Conservation (phyloP, 1,140 invertebrate genomes). For the Bombus pascuorum region DNA sequence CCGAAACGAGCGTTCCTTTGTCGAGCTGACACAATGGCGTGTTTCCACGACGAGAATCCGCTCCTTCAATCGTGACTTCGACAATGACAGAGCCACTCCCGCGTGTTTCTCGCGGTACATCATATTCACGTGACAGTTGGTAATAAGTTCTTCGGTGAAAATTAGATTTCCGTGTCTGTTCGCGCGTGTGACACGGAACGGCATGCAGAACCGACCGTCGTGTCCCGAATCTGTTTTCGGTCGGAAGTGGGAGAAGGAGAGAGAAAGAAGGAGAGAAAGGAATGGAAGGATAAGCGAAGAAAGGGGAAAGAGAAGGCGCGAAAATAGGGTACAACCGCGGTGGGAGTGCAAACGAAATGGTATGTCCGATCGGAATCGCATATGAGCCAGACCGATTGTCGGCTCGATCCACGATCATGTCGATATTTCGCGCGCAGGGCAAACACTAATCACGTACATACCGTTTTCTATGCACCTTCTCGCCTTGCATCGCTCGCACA, state of each 20-base stretch:
- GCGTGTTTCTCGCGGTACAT: not conserved
- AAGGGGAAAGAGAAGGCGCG: slow-evolving; percentile 39
- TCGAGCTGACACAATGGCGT: not conserved
- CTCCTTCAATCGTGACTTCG: not conserved
- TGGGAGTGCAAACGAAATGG: slow-evolving; percentile 55
- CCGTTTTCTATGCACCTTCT: slow-evolving; percentile 54
- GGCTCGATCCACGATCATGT: slow-evolving; percentile 20
- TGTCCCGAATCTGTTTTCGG: slow-evolving; percentile 74
- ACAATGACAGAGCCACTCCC: slow-evolving; percentile 22
- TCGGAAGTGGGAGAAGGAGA: slow-evolving; percentile 53
- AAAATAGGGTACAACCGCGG: slow-evolving; percentile 56
- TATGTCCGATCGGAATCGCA: slow-evolving; percentile 64
- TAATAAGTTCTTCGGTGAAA: slow-evolving; percentile 71
- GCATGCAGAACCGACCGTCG: slow-evolving; percentile 73
- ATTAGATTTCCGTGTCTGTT: slow-evolving; percentile 80
- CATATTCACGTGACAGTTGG: slow-evolving; percentile 28
- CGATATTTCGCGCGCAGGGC: slow-evolving; percentile 40
- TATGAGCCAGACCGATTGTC: slow-evolving; percentile 58
- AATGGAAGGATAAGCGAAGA: not conserved
- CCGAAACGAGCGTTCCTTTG: not conserved
- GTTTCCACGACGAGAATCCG: not conserved
- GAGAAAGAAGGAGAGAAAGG: not conserved
- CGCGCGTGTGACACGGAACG: slow-evolving; percentile 73
- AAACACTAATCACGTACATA: slow-evolving; percentile 57
- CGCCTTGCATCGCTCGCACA: too few relatives aligned